Evolutionary conservation across 2,113 vertebrate species (phyloP), one percentile per base, ranked within the genome.

Genomic region (Corydoras sp.): DNA sequence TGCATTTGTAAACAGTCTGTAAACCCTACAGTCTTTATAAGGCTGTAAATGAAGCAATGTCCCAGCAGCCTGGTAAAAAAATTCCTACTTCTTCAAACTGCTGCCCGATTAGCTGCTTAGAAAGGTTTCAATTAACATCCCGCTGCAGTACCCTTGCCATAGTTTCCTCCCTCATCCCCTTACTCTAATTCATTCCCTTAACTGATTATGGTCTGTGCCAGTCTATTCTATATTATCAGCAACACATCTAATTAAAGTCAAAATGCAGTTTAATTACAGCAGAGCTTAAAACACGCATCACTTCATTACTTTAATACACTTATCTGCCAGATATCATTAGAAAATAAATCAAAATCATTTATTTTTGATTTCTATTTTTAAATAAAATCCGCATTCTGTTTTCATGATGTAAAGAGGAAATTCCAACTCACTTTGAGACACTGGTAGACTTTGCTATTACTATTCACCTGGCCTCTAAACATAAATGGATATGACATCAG

Each of bases 241-340:
- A 73, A 70, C 69, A 72, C 48, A 62, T 76, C 77, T 79, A 79
- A 79, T 79, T 79, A 76, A 70, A 71, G 69, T 71, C 64, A 76
- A 76, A 76, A 73, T 63, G 58, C 70, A 76, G 73, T 73, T 79
- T 79, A 76, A 79, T 79, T 65, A 73, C 77, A 68, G 66, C 70
- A 73, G 67, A 65, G 53, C 64, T 69, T 72, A 72, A 76, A 79
- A 76, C 65, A 62, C 77, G 18, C 18, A 24, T 24, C 18, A 76
- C 56, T 18, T 58, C 70, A 66, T 76, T 69, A 67, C 35, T 61
- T 63, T 70, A 63, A 59, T 43, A 60, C 67, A 77, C 9, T 13
- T 8, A 51, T 55, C 62, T 10, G 58, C 53, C 59, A 58, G 18
- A 13, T 60, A 3, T 24, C 18, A 24, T 10, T 10, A 10, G 11